Conservation (phyloP, 2,113 vertebrate genomes). For the Labeo rohita region DNA sequence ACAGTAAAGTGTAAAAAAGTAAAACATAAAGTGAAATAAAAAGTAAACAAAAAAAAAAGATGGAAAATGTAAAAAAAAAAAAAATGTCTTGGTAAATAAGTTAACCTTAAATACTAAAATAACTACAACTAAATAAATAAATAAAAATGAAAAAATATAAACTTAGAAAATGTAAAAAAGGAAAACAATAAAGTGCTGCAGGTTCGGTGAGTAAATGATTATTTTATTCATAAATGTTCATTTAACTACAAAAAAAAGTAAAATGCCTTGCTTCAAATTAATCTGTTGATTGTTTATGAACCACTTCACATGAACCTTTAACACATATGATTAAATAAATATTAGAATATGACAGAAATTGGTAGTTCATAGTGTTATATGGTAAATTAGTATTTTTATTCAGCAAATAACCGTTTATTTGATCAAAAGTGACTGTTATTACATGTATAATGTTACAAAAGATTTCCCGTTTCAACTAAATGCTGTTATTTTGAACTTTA, state of each 20-base stretch:
- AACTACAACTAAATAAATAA: no score
- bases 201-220: neutral
- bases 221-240: neutral
- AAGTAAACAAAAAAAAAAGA: no score
- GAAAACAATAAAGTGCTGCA: neutral
- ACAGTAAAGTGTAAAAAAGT: no score
- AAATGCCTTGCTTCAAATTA: neutral
- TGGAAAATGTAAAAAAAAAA: no score
- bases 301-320: neutral
- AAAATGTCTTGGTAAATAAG: no score
- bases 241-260: neutral
- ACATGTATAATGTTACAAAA: neutral
- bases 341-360: neutral
- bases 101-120: no score
- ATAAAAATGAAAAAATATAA: no score
- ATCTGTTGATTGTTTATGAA: neutral
- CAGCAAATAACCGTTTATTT: neutral
- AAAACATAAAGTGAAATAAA: no score
- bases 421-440: neutral
- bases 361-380: neutral
- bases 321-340: neutral
- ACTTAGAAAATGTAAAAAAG: no score
- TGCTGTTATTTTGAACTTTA: neutral
- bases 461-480: neutral
- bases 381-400: neutral